Evolutionary conservation across 35 echinoderm and acorn worm genomes (phyloP), one percentile per base, ranked within the genome.

Genomic region (Chiridota heheva): DNA sequence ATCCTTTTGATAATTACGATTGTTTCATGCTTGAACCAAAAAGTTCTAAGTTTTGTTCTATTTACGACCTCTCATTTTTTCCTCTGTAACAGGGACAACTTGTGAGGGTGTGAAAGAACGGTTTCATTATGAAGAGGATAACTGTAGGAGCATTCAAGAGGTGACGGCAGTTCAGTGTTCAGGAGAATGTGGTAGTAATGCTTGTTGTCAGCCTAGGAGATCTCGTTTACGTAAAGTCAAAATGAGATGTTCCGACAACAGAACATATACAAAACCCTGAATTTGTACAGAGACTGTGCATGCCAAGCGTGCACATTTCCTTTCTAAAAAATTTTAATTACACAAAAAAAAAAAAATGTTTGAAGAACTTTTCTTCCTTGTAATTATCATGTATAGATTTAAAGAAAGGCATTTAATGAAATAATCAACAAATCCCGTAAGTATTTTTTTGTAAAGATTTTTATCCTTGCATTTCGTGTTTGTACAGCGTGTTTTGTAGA

Each of bases 161-260:
- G 63, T 97, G 38, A 67, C 44, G 7, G 71, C 78, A 28, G 60
- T 66, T 25, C 37, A 44, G 25, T 97, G 93, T 55, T 30, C 35
- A 55, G 93, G 93, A 16, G 70, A 84, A 32, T 97, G 93, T 38
- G 93, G 93, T 64, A 62, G 18, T n/a, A n/a, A n/a, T 24, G 71
- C 78, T 0, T 91, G 88, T 73, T 97, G 93, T 76, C 42, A 45
- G 72, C 93, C 93, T 25, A 59, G 71, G 60, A 40, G 88, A 7
- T 70, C 70, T 32, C 83, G 84, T 43, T 51, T 46, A 27, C 60
- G 89, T 41, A 84, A 67, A 30, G 75, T 97, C 20, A 59, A 72
- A 48, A 65, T 97, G 33, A 51, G 75, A 36, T 97, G 93, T 64
- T 60, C 75, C 27, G 80, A 97, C 24, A 84, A 85, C 33, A 77